Percentiles rank a stretch among this genome's conserved stretches.
Evolutionary conservation across 2,888 invertebrate species (phyloP).

Genomic region (Aporophyla lueneburgensis): DNA sequence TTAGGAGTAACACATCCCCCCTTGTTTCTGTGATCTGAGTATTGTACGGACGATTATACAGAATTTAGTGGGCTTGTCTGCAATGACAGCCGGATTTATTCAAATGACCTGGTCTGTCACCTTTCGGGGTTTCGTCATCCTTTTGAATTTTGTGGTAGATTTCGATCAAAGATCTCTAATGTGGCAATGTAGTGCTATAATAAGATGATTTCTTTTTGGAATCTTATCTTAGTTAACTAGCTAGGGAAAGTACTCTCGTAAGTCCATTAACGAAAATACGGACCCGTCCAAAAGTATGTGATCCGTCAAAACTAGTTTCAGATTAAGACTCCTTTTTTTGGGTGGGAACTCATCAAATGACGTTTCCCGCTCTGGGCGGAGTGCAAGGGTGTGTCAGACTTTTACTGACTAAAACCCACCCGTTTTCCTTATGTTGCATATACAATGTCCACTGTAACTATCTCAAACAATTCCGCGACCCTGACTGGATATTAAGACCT

Average conservation of each 20-base stretch:
- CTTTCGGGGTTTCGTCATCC: slow-evolving; percentile 3
- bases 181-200: neutral
- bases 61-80: slow-evolving; percentile 45
- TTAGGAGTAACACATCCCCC: neutral
- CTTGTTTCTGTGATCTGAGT: slow-evolving; percentile 6
- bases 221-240: neutral
- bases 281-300: too few species aligned
- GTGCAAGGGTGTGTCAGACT: too few species aligned
- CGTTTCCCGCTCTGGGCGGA: too few species aligned
- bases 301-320: too few species aligned
- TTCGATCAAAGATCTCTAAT: neutral
- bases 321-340: too few species aligned
- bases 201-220: neutral
- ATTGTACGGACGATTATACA: slow-evolving; percentile 8
- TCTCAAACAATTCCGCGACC: too few species aligned
- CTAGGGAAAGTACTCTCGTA: too few species aligned
- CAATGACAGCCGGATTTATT: slow-evolving; percentile 30
- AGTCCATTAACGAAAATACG: too few species aligned
- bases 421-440: too few species aligned
- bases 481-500: neutral
- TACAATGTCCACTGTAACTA: too few species aligned
- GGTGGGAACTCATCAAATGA: too few species aligned
- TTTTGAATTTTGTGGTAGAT: neutral
- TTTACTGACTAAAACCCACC: too few species aligned
- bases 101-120: slow-evolving; percentile 11